Evolutionary conservation across 2,113 vertebrate genomes (phyloP).

Genomic region (Nothocercus nigrocapillus): DNA sequence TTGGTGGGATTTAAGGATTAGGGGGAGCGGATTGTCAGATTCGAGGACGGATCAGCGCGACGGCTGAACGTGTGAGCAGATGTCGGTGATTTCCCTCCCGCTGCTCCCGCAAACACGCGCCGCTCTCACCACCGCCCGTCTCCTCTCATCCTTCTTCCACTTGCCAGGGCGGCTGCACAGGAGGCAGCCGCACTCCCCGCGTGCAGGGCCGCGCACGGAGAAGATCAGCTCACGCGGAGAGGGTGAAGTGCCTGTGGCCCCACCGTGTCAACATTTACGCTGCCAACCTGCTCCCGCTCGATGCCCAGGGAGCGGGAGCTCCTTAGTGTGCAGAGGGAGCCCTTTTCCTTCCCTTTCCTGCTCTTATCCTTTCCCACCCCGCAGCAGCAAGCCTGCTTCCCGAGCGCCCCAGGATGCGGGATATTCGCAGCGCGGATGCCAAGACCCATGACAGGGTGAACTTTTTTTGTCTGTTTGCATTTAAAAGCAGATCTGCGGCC

Average conservation of each 20-base stretch:
- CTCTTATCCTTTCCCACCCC: neutral
- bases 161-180: slow-evolving; percentile 61
- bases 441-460: accelerated
- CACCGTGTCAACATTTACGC: neutral
- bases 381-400: accelerated
- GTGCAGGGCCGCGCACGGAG: slow-evolving; percentile 26
- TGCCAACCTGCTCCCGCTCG: too few species aligned
- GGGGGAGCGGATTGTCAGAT: slow-evolving; percentile 74
- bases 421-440: accelerated
- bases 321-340: neutral
- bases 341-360: neutral
- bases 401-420: accelerated
- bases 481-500: neutral
- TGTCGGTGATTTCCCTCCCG: slow-evolving; percentile 77
- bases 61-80: slow-evolving; percentile 85
- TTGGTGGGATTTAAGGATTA: slow-evolving; percentile 84
- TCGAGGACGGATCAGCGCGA: slow-evolving; percentile 70
- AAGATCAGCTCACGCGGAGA: too few species aligned
- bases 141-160: slow-evolving; percentile 71
- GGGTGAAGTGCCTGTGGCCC: neutral
- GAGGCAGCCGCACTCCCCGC: slow-evolving; percentile 59
- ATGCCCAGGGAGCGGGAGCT: neutral
- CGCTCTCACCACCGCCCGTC: slow-evolving; percentile 76
- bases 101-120: neutral
- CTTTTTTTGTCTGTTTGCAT: accelerated